These are phyloP conservation scores for Bombus breviceps DNA, from an alignment of 1,140 invertebrate genomes.

Conservation along the genomic window DNA sequence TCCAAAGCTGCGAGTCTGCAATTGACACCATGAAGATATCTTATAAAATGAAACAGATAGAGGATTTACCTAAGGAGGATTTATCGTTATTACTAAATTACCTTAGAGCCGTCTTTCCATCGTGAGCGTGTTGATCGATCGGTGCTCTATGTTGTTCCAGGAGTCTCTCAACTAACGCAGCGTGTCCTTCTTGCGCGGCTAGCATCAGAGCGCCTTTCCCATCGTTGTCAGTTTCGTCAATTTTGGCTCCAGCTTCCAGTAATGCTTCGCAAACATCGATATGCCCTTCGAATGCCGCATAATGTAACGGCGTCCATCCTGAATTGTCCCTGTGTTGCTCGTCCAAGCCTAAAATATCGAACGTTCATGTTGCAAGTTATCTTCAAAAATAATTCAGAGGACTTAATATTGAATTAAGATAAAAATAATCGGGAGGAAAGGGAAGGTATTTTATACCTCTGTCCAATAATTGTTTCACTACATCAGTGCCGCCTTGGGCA, in stretches of 20 bases:
- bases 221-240: conserved; percentile 96
- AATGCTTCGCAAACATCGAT: conserved; percentile 93
- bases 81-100: conserved; percentile 65
- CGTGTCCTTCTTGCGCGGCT: conserved; percentile 94
- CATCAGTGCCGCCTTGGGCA: conserved; percentile 91
- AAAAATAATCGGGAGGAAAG: not conserved
- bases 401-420: not conserved
- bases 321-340: conserved; percentile 95
- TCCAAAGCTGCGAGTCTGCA: conserved; percentile 91
- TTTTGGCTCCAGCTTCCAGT: conserved; percentile 94
- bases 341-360: conserved; percentile 87
- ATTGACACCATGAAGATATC: conserved; percentile 32
- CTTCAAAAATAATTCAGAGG: not conserved
- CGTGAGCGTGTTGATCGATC: conserved; percentile 95
- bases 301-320: conserved; percentile 97
- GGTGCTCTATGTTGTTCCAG: conserved; percentile 90
- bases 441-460: conserved; percentile 81
- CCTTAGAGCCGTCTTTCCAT: conserved; percentile 96
- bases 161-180: conserved; percentile 87
- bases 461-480: conserved; percentile 94
- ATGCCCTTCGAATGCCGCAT: conserved; percentile 96
- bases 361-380: too few relatives aligned
- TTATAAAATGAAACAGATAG: not conserved
- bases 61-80: not conserved
- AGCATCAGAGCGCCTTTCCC: conserved; percentile 95